Base-by-base conservation (phyloP, 2,797 vertebrate species). In the Oreochromis grahami region DNA sequence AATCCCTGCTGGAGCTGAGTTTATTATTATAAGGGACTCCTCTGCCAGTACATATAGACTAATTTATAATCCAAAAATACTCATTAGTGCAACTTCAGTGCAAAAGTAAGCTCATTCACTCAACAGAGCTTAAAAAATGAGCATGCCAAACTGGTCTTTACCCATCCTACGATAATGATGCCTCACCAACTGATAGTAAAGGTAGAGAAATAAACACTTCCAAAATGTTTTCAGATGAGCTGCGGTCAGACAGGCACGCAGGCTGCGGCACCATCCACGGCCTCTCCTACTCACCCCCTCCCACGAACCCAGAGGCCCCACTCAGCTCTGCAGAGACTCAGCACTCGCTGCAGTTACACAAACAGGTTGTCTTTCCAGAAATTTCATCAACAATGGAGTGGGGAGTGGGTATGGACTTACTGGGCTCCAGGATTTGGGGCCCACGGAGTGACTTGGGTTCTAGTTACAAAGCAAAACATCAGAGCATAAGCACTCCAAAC, bases 381-480 rank as follows among this genome's bases (percentile, higher is more conserved):
- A 89, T 87, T 91, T 87, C 89, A 93, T 93, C 93, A 94, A 94
- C 94, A 94, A 84, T 84, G 82, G 86, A 88, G 88, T 17, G 74
- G 86, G 79, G 84, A 86, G 88, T 48, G 77, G 89, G 89, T 91
- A 92, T 87, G 88, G 89, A 81, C 90, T 84, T 80, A 81, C 90
- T 94, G 81, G 87, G 92, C 82, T 70, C 19, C 52, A 87, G 85
- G 90, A 91, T 95, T 92, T 93, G 93, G 89, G 94, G 93, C 93
- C 93, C 89, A 58, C 21, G 45, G 86, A 92, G 87, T 43, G 81
- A 93, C 91, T 93, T 56, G 80, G 94, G 89, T 80, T 95, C 94
- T 90, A 86, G 95, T 95, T 95, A 94, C 95, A 95, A 94, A 95
- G 92, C 90, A 95, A 96, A 95, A 94, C 92, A 94, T 86, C 15